Conservation (phyloP, 2,888 invertebrate species). For the Cactoblastis cactorum region DNA sequence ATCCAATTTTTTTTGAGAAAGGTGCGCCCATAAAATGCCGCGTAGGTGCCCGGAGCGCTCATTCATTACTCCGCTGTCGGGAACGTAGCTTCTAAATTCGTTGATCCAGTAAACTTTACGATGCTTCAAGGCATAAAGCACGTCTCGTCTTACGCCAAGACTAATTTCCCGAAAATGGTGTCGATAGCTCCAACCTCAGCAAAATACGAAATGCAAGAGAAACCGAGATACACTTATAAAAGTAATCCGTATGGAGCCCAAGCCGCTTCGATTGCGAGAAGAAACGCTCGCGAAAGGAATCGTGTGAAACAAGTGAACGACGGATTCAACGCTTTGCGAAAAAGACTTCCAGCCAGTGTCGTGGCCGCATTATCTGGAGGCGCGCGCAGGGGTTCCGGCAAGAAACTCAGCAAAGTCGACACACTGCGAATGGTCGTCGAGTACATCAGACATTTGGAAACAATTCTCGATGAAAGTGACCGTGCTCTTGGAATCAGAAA, state of each 20-base stretch:
- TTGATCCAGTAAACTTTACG: conserved; percentile 19
- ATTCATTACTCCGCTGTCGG: conserved; percentile 56
- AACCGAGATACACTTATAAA: conserved; percentile 83
- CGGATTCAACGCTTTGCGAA: conserved; percentile 91
- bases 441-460: conserved; percentile 90
- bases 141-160: conserved; percentile 29
- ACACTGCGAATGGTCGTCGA: conserved; percentile 93
- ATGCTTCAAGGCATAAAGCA: conserved; percentile 50
- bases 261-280: conserved; percentile 89
- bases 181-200: conserved; percentile 78
- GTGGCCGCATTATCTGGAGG: conserved; percentile 82
- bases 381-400: conserved; percentile 87
- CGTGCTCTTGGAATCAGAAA: conserved; percentile 57
- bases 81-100: conserved; percentile 37
- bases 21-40: conserved; percentile 59
- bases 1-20: conserved; percentile 63
- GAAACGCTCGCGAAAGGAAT: conserved; percentile 97
- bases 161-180: conserved; percentile 53
- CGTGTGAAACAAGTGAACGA: conserved; percentile 97
- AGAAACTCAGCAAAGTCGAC: conserved; percentile 94
- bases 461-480: conserved; percentile 85
- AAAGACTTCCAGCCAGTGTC: conserved; percentile 90
- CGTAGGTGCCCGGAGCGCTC: conserved; percentile 44
- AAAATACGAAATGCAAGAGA: conserved; percentile 44
- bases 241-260: conserved; percentile 81